Conservation (phyloP, 1,140 invertebrate species). For the Tetramorium simillimum region DNA sequence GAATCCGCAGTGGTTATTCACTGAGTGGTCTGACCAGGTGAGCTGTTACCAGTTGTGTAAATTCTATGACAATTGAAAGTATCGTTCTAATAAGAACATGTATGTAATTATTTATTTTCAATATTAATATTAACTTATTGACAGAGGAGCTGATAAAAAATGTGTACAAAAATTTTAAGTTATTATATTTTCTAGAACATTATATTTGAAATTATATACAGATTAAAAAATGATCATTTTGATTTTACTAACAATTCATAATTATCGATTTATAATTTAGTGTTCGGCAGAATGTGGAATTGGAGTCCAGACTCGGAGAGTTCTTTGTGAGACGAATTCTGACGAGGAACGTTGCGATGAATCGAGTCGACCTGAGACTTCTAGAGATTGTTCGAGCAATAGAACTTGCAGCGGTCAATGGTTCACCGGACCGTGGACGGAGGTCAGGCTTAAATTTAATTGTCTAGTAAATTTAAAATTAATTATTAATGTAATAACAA, state of each 20-base stretch:
- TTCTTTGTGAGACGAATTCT: conserved; percentile 83
- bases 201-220: not conserved
- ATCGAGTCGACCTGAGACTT: conserved; percentile 86
- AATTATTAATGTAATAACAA: not conserved
- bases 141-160: not conserved
- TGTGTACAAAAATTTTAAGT: not conserved
- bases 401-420: conserved; percentile 89
- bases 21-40: conserved; percentile 79
- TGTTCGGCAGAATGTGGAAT: conserved; percentile 77
- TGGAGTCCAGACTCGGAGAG: conserved; percentile 84
- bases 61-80: not conserved
- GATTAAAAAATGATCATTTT: not conserved
- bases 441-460: conserved; percentile 79
- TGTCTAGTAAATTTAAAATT: conserved; percentile 77
- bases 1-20: conserved; percentile 76
- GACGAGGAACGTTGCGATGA: conserved; percentile 83
- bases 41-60: not conserved
- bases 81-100: not conserved
- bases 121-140: conserved; percentile 8
- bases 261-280: conserved; percentile 57
- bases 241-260: not conserved
- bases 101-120: not conserved
- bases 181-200: conserved; percentile 4
- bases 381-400: conserved; percentile 87
- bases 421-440: conserved; percentile 89